Evolutionary conservation across 2,888 invertebrate genomes (phyloP), one percentile per base, ranked within the genome.

Genomic region (Lithosia quadra): DNA sequence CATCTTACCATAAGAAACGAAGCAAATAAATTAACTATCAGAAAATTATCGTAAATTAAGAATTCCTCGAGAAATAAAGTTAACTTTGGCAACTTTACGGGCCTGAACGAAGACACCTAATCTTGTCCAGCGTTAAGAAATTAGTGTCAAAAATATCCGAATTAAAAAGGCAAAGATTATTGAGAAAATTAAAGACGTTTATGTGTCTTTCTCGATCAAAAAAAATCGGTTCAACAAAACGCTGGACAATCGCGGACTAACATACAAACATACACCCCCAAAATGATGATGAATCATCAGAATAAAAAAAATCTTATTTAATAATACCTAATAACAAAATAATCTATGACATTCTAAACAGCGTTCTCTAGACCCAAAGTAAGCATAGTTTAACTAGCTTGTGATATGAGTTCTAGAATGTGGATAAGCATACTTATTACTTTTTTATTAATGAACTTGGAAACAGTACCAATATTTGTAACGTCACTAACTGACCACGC

Each of bases 121-220:
- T 68, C 10, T 60, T 39, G 60, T 39, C 60, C 15, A 21, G 62
- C 33, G 58, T 81, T 72, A 73, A 69, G 39, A 73, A 68, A 75
- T 79, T 70, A 76, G 65, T 63, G 79, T 76, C 76, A 69, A 72
- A 78, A 78, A 69, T 67, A 34, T 62, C 59, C 56, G 70, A 73
- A 79, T 81, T 76, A 24, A n/a, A 21, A 36, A 9, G 18, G 39
- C 39, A 21, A 59, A 59, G 24, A 18, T 60, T 39, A 49, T n/a
- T 49, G n/a, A 49, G 18, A n/a, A 49, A n/a, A 49, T 49, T 49
- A 9, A 49, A 49, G n/a, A n/a, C 2, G 49, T n/a, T 49, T 8
- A 9, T 49, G n/a, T 15, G 2, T 49, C n/a, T 49, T 49, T 49
- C 8, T 28, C n/a, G n/a, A n/a, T n/a, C n/a, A n/a, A n/a, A n/a